Base-by-base conservation (phyloP, 2,888 invertebrate genomes). In the Drosophila antonietae region DNA sequence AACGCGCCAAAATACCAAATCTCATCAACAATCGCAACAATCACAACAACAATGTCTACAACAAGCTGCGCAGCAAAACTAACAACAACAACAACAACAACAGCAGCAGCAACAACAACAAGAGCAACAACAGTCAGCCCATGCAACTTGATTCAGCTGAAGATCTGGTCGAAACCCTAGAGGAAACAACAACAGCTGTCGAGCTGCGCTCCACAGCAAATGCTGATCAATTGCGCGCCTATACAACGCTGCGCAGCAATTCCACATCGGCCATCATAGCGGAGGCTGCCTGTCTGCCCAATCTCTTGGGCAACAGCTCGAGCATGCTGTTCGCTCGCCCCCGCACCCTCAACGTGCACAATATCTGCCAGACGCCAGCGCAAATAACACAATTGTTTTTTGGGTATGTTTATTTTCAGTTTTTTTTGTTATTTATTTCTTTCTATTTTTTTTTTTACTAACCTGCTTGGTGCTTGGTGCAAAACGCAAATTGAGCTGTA, bases 311-410 rank as follows among this genome's bases (percentile, higher is more conserved):
- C 23, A 61, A 35, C 41, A 68, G 59, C 37, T 57, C 88, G 64
- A 77, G 77, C 66, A 74, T 90, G 55, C 53, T 85, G 6, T 86
- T 77, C 49, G 72, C 82, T 61, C 84, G 92, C 28, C 92, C 92
- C 49, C 92, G 92, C 80, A 92, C 92, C 15, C 85, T 92, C 57
- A 92, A 92, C 82, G 93, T 92, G 55, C 90, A 91, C 69, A 88
- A 92, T 83, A 78, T 85, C 68, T 90, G 86, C 66, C 91, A 92
- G 83, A 90, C 91, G 79, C 92, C 92, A 75, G 83, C 89, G 66
- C 90, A 91, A 80, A 91, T 91, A 83, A 90, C 92, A 70, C 91
- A 91, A 90, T 74, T 90, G 71, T 92, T 92, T 87, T 90, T 92
- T 83, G 90, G 92, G 92, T 92, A 92, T 85, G 92, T 91, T 86